phyloP scores from a whole-genome alignment of 2,888 invertebrate genomes.

The Alentia gelatinosa region DNA sequence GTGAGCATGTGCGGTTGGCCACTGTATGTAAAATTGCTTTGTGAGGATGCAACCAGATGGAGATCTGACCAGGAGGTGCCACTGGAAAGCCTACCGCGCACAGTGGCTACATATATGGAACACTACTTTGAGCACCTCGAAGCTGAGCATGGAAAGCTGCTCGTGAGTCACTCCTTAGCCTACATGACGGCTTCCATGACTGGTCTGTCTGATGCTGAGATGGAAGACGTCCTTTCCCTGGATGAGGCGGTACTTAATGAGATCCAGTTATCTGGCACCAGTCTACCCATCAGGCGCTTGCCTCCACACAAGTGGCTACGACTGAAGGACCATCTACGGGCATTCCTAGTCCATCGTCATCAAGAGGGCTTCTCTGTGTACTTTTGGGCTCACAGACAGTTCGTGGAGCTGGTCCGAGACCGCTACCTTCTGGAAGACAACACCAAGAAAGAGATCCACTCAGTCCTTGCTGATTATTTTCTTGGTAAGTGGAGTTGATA shows the following conservation, averaged over 20 bases:
- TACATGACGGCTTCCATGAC: slow-evolving; percentile 76
- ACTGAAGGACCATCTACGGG: slow-evolving; percentile 72
- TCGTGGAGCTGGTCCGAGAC: slow-evolving; percentile 67
- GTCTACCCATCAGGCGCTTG: slow-evolving; percentile 68
- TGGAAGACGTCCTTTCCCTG: slow-evolving; percentile 79
- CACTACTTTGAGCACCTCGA: slow-evolving; percentile 72
- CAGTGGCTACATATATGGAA: slow-evolving; percentile 68
- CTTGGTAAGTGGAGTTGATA: too few species aligned
- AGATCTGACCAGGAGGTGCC: slow-evolving; percentile 27
- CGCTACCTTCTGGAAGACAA: slow-evolving; percentile 70
- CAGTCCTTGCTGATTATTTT: slow-evolving; percentile 78
- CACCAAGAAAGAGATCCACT: slow-evolving; percentile 69
- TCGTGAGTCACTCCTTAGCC: slow-evolving; percentile 72
- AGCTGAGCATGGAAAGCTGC: slow-evolving; percentile 68
- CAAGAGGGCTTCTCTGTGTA: slow-evolving; percentile 74
- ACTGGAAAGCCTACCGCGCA: slow-evolving; percentile 64
- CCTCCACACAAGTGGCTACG: slow-evolving; percentile 74
- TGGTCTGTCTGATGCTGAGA: slow-evolving; percentile 79
- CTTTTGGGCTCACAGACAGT: slow-evolving; percentile 71
- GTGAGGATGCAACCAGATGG: slow-evolving; percentile 68
- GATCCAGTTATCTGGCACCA: slow-evolving; percentile 66
- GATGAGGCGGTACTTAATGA: slow-evolving; percentile 76
- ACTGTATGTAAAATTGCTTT: slow-evolving; percentile 71
- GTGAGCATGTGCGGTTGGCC: slow-evolving; percentile 71
- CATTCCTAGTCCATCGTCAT: slow-evolving; percentile 69